phyloP scores from a whole-genome alignment of 35 echinoderm and acorn worm species.

The Patiria miniata region DNA sequence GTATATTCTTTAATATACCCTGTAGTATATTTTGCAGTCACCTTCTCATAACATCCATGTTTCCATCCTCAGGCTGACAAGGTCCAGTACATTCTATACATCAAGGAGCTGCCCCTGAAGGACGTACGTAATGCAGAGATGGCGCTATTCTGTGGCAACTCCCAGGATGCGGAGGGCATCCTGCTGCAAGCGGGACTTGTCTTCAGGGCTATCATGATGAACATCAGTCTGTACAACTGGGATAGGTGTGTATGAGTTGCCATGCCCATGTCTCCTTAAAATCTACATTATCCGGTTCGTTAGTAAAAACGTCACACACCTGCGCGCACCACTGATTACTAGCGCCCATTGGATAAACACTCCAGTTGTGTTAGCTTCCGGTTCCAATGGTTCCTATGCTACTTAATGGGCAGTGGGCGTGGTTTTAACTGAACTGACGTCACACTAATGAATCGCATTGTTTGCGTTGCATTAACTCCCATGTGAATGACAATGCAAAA shows the following conservation, averaged over 20 bases:
- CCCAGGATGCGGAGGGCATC: slow-evolving; percentile 91
- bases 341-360: no score
- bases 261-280: neutral
- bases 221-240: slow-evolving; percentile 94
- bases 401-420: no score
- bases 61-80: slow-evolving; percentile 77
- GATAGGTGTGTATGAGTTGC: slow-evolving; percentile 72
- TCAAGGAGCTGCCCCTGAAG: slow-evolving; percentile 95
- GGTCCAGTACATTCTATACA: slow-evolving; percentile 93
- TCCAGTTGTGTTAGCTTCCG: no score
- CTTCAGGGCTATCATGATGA: slow-evolving; percentile 98
- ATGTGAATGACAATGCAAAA: no score
- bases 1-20: no score
- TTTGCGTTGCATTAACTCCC: no score
- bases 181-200: slow-evolving; percentile 78
- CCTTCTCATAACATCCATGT: neutral
- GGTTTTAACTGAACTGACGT: no score
- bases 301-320: no score
- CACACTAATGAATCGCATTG: no score
- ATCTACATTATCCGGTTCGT: no score
- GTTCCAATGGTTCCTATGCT: no score
- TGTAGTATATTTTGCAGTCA: neutral
- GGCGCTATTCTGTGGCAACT: slow-evolving; percentile 89
- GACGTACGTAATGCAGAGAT: slow-evolving; percentile 94
- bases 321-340: no score